Base-by-base conservation (phyloP, 2,797 vertebrate species). In the Coranthus polyacanthus region DNA sequence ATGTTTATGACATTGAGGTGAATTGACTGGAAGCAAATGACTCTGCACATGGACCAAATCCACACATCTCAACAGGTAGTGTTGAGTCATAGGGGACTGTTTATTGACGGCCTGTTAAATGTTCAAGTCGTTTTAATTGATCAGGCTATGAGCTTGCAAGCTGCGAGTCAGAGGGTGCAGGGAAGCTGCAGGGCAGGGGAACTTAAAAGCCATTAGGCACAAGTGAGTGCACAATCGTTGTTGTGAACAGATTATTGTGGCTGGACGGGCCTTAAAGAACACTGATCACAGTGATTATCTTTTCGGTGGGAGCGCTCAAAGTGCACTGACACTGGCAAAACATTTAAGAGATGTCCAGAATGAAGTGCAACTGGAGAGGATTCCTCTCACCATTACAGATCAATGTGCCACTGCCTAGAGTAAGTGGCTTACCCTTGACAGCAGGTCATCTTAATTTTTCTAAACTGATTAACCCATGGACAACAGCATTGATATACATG, bases 61-160 rank as follows among this genome's bases (percentile, higher is more conserved):
- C 83, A 78, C 92, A 59, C 20, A 72, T 78, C 89, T 87, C 84
- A 92, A 56, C 61, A 90, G 62, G 84, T 92, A 88, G 86, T 73
- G 82, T 79, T 80, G 85, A 87, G 88, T 90, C 91, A 91, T 82
- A 87, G 82, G 92, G 92, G 92, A 92, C 85, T 84, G 83, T 88
- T 89, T 92, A 81, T 90, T 93, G 94, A 96, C 86, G 69, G 91
- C 83, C 86, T 89, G 92, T 90, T 92, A 95, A 95, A 88, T 82
- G 85, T 90, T 88, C 85, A 83, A 91, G 92, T 93, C 91, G 87
- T 95, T 96, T 95, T 88, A 94, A 96, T 94, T 86, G 95, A 96
- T 94, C 93, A 84, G 75, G 78, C 59, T 91, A 86, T 74, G 92
- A 92, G 94, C 90, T 60, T 67, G 54, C 73, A 21, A 74, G 63